A percentile compares a stretch with the other conserved stretches of the same genome.
Evolutionary conservation across 2,888 invertebrate genomes (phyloP).

Genomic region (Hydrotaea cyrtoneurina): DNA sequence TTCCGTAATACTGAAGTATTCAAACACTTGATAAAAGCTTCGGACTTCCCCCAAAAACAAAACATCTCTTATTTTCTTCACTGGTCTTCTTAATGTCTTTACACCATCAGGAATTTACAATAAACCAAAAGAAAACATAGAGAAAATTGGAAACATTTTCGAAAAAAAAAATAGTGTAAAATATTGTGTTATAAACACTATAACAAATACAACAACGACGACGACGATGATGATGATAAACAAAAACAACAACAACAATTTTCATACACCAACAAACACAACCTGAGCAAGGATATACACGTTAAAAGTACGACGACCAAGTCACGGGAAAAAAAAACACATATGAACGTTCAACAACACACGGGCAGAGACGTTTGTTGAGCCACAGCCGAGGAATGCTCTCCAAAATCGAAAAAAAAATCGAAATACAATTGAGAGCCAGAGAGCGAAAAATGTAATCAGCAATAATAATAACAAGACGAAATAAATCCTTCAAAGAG

Average conservation of each 20-base stretch:
- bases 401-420: neutral
- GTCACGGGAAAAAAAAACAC: slow-evolving; percentile 11
- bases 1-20: too few species aligned
- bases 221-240: neutral
- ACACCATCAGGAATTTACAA: neutral
- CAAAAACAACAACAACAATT: neutral
- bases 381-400: neutral
- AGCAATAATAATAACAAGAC: slow-evolving; percentile 24
- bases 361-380: neutral
- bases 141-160: neutral
- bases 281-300: neutral
- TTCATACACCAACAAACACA: neutral
- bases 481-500: slow-evolving; percentile 23
- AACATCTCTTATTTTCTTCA: too few species aligned
- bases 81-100: neutral
- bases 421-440: slow-evolving; percentile 1
- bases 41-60: too few species aligned
- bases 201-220: neutral
- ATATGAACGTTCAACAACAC: neutral
- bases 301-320: neutral
- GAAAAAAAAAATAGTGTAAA: neutral
- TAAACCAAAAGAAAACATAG: neutral
- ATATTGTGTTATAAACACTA: neutral
- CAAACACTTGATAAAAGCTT: neutral
- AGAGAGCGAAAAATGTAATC: slow-evolving; percentile 25